These are phyloP conservation scores for Sinella curviseta DNA, from an alignment of 1,140 invertebrate genomes.

Conservation along the genomic window DNA sequence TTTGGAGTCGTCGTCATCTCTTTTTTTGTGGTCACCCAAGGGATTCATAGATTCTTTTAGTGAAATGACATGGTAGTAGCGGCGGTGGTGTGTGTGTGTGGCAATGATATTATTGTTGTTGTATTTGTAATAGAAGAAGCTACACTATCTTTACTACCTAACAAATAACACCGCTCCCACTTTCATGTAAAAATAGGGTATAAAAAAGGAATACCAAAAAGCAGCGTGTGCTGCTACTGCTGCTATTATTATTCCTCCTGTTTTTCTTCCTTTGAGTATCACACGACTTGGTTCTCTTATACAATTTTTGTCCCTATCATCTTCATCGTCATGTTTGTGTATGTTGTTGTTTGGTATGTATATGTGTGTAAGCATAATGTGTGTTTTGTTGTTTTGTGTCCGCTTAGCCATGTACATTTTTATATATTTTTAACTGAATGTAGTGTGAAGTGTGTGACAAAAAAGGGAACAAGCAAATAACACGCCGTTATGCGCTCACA, in stretches of 20 bases:
- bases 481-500: background rate
- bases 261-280: too few relatives aligned
- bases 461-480: slow-evolving; percentile 8
- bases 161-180: too few relatives aligned
- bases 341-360: too few relatives aligned
- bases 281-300: too few relatives aligned
- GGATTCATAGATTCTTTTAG: slow-evolving; percentile 23
- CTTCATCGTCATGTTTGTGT: background rate
- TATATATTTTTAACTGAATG: too few relatives aligned
- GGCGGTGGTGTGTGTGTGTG: background rate
- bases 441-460: background rate
- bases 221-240: background rate
- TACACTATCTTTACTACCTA: background rate
- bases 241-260: too few relatives aligned
- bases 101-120: background rate
- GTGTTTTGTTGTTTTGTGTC: background rate
- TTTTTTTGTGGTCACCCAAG: slow-evolving; percentile 20
- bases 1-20: slow-evolving; percentile 1
- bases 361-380: too few relatives aligned
- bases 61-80: slow-evolving; percentile 21
- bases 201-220: background rate
- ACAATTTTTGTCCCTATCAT: background rate
- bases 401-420: too few relatives aligned
- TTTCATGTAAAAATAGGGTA: too few relatives aligned
- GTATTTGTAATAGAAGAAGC: background rate